A percentile compares a stretch with the other conserved stretches of the same genome.
Conservation (phyloP, 2,113 vertebrate genomes). For the Eulemur rufifrons region DNA sequence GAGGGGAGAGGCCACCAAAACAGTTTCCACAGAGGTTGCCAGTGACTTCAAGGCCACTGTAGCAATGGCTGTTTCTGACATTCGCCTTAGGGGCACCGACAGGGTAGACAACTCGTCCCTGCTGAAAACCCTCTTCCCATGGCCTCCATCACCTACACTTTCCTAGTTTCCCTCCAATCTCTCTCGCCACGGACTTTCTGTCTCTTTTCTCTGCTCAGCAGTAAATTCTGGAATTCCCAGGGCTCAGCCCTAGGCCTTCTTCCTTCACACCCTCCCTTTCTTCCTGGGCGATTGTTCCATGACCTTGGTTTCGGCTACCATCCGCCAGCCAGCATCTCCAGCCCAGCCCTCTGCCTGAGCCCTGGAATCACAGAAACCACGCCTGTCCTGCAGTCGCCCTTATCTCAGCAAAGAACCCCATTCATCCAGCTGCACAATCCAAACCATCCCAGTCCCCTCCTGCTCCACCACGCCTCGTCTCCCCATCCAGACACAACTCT, state of each 20-base stretch:
- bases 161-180: not conserved
- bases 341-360: not conserved
- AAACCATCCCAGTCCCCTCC: no score
- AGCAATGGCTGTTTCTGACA: not conserved
- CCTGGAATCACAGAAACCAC: not conserved
- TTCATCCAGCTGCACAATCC: not conserved
- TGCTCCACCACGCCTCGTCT: fast-evolving
- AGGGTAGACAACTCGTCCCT: not conserved
- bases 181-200: not conserved
- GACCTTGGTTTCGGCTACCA: not conserved
- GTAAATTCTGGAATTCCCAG: not conserved
- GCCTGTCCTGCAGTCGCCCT: not conserved
- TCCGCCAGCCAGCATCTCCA: not conserved
- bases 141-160: not conserved
- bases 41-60: not conserved
- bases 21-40: not conserved
- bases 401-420: not conserved
- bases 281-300: not conserved
- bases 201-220: not conserved
- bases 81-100: fast-evolving
- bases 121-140: not conserved
- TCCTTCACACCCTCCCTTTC: not conserved
- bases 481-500: fast-evolving
- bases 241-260: not conserved
- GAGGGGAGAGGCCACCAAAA: not conserved